Evolutionary conservation across 2,113 vertebrate species (phyloP), one percentile per base, ranked within the genome.

Genomic region (Vidua macroura): DNA sequence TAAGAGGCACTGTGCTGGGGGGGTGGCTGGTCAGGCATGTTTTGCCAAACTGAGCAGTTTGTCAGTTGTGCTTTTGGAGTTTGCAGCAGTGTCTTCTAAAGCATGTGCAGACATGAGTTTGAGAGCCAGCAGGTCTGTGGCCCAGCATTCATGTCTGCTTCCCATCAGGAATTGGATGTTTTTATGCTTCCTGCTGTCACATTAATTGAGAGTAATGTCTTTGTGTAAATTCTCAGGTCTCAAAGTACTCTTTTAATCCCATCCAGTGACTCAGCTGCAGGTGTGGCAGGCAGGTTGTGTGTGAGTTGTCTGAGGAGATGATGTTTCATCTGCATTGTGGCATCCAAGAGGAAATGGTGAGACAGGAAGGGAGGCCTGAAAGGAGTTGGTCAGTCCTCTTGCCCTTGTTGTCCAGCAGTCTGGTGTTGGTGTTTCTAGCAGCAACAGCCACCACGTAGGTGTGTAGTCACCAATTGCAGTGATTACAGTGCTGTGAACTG

Each of bases 81-180:
- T 90, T 79, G 46, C 30, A 53, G 2, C 43, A 79, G 52, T 43
- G 24, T 37, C 13, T 55, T 28, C 48, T 78, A 10, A 78, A 35
- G 35, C 7, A 0, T 1, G 11, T 25, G 10, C 46, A 79, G 48
- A 37, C 11, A 2, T 11, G 8, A 35, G 18, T 60, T 44, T 2
- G 15, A 60, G 74, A n/a, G 58, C 74, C 58, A 56, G 69, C 55
- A 55, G 56, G 24, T 55, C 51, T 52, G 55, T 37, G 25, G 19
- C 0, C 0, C 14, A 12, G 31, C 37, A 21, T 46, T 64, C 16
- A 0, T 1, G 1, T 49, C 46, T 66, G 72, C 37, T 66, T 86
- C 37, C 35, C 23, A 8, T 79, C 37, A 58, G 59, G 48, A 60
- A 49, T 1, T 24, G 41, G 21, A 25, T 0, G 28, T n/a, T 62